These are phyloP conservation scores for Telmatherina bonti DNA, from an alignment of 2,797 vertebrate species.

Conservation along the genomic window DNA sequence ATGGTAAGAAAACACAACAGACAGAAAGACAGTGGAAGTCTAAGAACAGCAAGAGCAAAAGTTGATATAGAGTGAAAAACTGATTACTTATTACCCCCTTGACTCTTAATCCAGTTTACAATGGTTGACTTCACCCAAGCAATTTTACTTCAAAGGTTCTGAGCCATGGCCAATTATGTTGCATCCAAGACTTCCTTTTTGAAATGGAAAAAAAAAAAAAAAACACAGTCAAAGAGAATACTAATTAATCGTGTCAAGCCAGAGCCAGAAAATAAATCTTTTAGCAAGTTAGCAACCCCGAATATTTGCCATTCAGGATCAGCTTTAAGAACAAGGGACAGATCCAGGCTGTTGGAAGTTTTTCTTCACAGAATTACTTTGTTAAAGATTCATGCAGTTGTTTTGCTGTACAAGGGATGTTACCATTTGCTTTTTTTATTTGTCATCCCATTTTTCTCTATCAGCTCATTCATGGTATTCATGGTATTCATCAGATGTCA, in stretches of 20 bases:
- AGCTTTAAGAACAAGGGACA: constrained; percentile 22
- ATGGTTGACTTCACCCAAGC: constrained; percentile 71
- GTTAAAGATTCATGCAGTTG: background rate
- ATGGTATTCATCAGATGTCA: background rate
- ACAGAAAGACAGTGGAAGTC: constrained; percentile 23
- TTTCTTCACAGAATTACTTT: background rate
- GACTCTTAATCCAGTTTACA: constrained; percentile 80
- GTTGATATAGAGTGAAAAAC: constrained; percentile 60
- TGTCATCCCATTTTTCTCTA: background rate
- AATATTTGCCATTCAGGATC: constrained; percentile 43
- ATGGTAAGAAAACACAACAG: no score
- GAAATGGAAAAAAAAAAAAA: constrained; percentile 52
- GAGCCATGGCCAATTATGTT: constrained; percentile 73
- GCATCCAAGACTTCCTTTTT: constrained; percentile 68
- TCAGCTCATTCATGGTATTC: background rate
- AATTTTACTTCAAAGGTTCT: constrained; percentile 83
- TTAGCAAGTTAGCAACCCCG: constrained; percentile 50
- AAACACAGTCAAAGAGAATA: constrained; percentile 68
- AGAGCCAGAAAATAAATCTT: constrained; percentile 59
- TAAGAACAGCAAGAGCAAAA: constrained; percentile 48
- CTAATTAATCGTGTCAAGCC: constrained; percentile 68
- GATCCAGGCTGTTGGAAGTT: constrained; percentile 7
- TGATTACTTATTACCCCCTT: constrained; percentile 74
- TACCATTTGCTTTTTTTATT: background rate
- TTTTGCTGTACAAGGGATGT: background rate